These are phyloP conservation scores for Cantharis lateralis DNA, from an alignment of 2,888 invertebrate species.

Conservation along the genomic window DNA sequence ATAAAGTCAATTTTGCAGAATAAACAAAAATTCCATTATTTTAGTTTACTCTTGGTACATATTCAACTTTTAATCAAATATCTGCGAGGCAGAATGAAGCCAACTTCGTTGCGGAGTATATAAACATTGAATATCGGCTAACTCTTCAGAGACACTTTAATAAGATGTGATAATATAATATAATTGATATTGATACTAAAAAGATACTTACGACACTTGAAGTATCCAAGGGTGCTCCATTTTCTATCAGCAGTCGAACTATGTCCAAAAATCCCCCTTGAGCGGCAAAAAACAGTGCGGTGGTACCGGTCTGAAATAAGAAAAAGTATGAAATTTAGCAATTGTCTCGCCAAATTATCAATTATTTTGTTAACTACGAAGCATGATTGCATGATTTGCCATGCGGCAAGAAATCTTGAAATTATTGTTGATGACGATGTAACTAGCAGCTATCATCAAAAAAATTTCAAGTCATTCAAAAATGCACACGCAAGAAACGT, in stretches of 20 bases:
- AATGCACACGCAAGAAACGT: not conserved
- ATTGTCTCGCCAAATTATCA: not conserved
- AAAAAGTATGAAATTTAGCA: not conserved
- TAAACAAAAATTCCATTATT: not conserved
- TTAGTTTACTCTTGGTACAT: not conserved
- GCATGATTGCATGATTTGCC: not conserved
- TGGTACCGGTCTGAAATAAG: slow-evolving; percentile 81
- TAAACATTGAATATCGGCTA: not conserved
- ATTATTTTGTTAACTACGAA: not conserved
- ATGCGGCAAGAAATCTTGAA: not conserved
- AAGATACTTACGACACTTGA: slow-evolving; percentile 70
- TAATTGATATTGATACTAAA: too few relatives aligned
- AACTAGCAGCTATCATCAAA: not conserved
- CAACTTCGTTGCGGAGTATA: not conserved
- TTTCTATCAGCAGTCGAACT: slow-evolving; percentile 75
- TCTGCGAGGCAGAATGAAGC: not conserved
- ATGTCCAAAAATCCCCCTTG: slow-evolving; percentile 90
- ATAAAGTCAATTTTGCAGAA: not conserved
- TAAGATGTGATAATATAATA: too few relatives aligned
- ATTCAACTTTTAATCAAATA: not conserved
- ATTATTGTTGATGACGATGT: not conserved
- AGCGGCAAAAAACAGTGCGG: slow-evolving; percentile 91
- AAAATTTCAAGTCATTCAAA: not conserved
- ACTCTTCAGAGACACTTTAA: too few relatives aligned
- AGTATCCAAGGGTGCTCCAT: slow-evolving; percentile 78